Evolutionary conservation across 2,888 invertebrate genomes (phyloP).

Genomic region (Drosophila birchii): DNA sequence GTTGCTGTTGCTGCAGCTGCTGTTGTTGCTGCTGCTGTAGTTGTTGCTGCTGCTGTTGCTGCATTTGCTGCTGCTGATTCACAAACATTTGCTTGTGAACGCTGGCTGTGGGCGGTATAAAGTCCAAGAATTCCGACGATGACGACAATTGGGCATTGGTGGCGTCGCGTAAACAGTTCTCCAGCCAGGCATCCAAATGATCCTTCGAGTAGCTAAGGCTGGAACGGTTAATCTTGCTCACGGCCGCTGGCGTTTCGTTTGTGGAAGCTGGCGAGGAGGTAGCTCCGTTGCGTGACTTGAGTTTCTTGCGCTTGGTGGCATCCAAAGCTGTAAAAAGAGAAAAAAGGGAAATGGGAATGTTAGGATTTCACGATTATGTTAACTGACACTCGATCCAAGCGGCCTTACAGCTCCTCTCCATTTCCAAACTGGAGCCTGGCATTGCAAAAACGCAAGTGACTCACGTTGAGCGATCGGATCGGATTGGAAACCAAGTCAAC

Average conservation of each 20-base stretch:
- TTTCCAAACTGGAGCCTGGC: constrained; percentile 51
- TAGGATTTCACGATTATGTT: background rate
- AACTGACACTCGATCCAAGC: constrained; percentile 5
- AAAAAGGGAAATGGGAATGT: constrained; percentile 11
- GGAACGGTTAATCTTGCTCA: constrained; percentile 54
- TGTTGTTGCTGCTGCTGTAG: constrained; percentile 62
- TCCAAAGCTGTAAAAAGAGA: constrained; percentile 71
- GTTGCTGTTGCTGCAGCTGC: constrained; percentile 48
- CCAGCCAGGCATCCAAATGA: constrained; percentile 84
- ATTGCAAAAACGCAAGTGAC: constrained; percentile 68
- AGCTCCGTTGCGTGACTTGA: constrained; percentile 82
- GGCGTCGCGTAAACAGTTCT: constrained; percentile 84
- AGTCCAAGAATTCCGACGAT: constrained; percentile 84
- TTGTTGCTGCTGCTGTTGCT: constrained; percentile 51
- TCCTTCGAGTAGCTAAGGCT: constrained; percentile 78
- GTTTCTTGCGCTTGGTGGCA: constrained; percentile 82
- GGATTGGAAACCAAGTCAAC: constrained; percentile 21
- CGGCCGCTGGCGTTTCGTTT: constrained; percentile 27
- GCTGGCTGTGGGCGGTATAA: constrained; percentile 75
- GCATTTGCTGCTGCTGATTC: constrained; percentile 54
- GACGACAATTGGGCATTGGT: constrained; percentile 83
- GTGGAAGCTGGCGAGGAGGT: constrained; percentile 44
- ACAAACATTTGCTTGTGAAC: constrained; percentile 46
- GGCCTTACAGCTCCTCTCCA: constrained; percentile 10
- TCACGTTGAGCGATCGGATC: constrained; percentile 49